Evolutionary conservation across 2,888 invertebrate species (phyloP).

Genomic region (Maniola hyperantus): DNA sequence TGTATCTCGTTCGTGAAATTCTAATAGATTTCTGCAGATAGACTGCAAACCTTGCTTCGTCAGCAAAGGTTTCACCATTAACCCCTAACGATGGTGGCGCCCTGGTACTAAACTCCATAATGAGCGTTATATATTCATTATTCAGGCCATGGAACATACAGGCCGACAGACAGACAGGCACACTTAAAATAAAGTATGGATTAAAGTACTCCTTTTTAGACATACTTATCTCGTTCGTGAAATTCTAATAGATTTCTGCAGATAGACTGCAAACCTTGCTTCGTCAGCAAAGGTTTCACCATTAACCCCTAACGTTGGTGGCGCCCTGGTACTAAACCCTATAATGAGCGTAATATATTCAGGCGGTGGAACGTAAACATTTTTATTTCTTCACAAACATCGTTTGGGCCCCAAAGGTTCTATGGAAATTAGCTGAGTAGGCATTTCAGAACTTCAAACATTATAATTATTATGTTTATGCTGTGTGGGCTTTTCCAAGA

Average conservation of each 20-base stretch:
- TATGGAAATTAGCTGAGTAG: constrained; percentile 6
- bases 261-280: not conserved
- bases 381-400: constrained; percentile 16
- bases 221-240: too few species aligned
- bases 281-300: not conserved
- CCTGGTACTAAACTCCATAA: constrained; percentile 12
- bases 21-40: too few species aligned
- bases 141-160: constrained; percentile 1
- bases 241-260: too few species aligned
- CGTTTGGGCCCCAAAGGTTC: constrained; percentile 1
- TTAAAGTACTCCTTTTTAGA: too few species aligned
- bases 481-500: too few species aligned
- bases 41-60: not conserved
- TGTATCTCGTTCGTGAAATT: too few species aligned
- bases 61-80: not conserved
- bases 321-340: constrained; percentile 3
- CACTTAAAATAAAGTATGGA: too few species aligned
- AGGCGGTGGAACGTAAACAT: constrained; percentile 7
- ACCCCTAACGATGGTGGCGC: not conserved
- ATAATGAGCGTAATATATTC: constrained; percentile 15
- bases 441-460: not conserved
- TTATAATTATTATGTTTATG: not conserved
- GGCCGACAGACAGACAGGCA: too few species aligned
- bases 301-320: not conserved
- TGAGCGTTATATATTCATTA: constrained; percentile 15